Base-by-base conservation (phyloP, 2,888 invertebrate species). In the Mesochorus sp. region DNA sequence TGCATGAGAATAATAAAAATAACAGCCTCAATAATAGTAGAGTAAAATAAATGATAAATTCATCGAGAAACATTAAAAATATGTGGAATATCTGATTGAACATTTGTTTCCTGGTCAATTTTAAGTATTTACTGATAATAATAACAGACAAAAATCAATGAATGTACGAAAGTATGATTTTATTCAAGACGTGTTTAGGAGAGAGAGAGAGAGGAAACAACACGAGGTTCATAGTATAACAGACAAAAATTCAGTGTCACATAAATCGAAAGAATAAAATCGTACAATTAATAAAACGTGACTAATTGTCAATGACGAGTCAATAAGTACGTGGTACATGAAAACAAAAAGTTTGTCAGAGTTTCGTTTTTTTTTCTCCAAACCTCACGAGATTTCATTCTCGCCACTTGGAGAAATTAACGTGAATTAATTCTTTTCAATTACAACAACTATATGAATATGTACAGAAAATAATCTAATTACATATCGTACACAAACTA, bases 401-500 rank as follows among this genome's bases (percentile, higher is more conserved):
- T 37, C n/a, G 2, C 10, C 3, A 42, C 5, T 42, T n/a, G n/a
- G n/a, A n/a, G n/a, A n/a, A n/a, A n/a, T n/a, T n/a, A n/a, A n/a
- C n/a, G n/a, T n/a, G n/a, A n/a, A n/a, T n/a, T n/a, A n/a, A n/a
- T n/a, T n/a, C n/a, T n/a, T n/a, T n/a, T n/a, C n/a, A n/a, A 37
- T 37, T 28, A 57, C 24, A 17, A 39, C 39, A 61, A 39, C 37
- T 59, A 59, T 67, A 67, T 71, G 39, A 61, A 71, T 61, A 71
- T n/a, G n/a, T n/a, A n/a, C n/a, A n/a, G n/a, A n/a, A 42, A 71
- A 61, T 61, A 71, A 71, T 71, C 70, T 61, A 61, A 61, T 71
- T 71, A 49, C 49, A 71, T 71, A 71, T 71, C 37, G 68, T 78
- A 74, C 77, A 74, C 49, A 44, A 66, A 53, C 31, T 76, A 72